phyloP scores from a whole-genome alignment of 1,140 invertebrate genomes.

The Drosophila ironensis region DNA sequence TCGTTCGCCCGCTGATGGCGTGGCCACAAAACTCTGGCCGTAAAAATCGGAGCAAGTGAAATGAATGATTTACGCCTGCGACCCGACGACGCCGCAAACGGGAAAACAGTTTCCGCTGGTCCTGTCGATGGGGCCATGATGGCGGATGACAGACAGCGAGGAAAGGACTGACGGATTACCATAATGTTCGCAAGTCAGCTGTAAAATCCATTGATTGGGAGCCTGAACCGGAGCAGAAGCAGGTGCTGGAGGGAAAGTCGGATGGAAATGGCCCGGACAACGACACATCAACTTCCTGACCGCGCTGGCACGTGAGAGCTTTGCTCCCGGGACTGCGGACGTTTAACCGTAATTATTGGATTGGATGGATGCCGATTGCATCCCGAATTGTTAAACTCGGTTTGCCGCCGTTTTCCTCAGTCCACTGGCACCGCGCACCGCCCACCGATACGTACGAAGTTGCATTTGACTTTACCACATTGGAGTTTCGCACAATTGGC shows the following conservation, averaged over 20 bases:
- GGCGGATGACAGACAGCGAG: constrained; percentile 14
- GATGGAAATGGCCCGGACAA: constrained; percentile 14
- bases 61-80: constrained; percentile 49
- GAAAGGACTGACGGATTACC: constrained; percentile 57
- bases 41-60: constrained; percentile 44
- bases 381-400: constrained; percentile 25
- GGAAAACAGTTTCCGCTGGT: constrained; percentile 39
- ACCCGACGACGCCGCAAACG: constrained; percentile 18
- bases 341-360: constrained; percentile 38
- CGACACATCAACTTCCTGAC: constrained; percentile 40
- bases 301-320: constrained; percentile 33
- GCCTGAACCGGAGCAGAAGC: neutral
- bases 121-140: constrained; percentile 7
- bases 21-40: constrained; percentile 22
- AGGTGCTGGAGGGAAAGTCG: constrained; percentile 3
- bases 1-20: constrained; percentile 13
- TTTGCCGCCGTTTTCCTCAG: constrained; percentile 23
- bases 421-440: neutral
- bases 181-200: constrained; percentile 69
- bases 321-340: constrained; percentile 20
- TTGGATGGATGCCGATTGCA: constrained; percentile 24
- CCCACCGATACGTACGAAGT: constrained; percentile 32
- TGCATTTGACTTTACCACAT: constrained; percentile 34
- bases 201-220: constrained; percentile 75
- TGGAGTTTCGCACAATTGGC: constrained; percentile 33